A percentile compares a stretch with the other conserved stretches of the same genome.
Conservation (phyloP, 1,140 invertebrate species). For the Pseudomyrmex sp. region DNA sequence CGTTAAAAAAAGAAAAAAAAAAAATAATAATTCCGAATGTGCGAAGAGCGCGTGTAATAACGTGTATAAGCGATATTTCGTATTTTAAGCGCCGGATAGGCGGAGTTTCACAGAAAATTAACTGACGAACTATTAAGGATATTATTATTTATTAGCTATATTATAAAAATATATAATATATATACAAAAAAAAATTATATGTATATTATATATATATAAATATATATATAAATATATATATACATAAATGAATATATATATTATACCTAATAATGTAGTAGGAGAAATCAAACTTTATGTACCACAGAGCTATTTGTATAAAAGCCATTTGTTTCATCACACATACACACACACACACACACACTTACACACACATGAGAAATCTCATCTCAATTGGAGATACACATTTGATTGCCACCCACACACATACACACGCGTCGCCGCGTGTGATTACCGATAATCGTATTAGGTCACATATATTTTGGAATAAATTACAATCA, state of each 20-base stretch:
- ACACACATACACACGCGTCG: neutral
- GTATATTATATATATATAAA: constrained; percentile 66
- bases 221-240: constrained; percentile 64
- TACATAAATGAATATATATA: constrained; percentile 40
- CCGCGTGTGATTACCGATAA: constrained; percentile 35
- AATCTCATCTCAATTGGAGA: too few species aligned
- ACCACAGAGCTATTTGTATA: constrained; percentile 77
- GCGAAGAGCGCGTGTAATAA: constrained; percentile 57
- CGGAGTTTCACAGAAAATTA: constrained; percentile 63
- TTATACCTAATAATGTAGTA: constrained; percentile 67
- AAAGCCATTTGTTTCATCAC: constrained; percentile 68
- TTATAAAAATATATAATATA: constrained; percentile 65
- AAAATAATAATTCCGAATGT: constrained; percentile 49
- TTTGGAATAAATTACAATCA: constrained; percentile 68
- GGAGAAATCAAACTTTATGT: constrained; percentile 73
- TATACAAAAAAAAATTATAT: constrained; percentile 59
- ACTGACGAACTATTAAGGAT: constrained; percentile 70
- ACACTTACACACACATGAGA: neutral
- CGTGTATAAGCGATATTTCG: constrained; percentile 67
- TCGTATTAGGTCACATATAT: constrained; percentile 72
- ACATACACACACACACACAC: constrained; percentile 32
- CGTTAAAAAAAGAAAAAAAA: constrained; percentile 65
- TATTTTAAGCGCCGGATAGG: constrained; percentile 70
- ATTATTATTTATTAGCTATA: constrained; percentile 74
- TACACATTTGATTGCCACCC: constrained; percentile 63